Base-by-base conservation (phyloP, 2,888 invertebrate genomes). In the Anthrax anthrax region DNA sequence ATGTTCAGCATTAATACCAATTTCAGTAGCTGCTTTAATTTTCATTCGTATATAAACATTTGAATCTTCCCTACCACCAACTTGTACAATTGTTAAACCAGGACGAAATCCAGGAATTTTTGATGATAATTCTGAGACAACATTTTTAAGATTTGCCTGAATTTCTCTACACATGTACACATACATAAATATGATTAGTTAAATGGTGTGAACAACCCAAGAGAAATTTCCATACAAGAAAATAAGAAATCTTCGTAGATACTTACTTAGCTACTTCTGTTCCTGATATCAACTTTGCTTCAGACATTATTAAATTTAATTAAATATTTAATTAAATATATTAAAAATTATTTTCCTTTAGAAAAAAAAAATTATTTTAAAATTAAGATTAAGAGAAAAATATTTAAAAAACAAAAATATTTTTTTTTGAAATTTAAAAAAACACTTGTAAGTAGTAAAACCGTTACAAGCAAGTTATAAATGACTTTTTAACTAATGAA, bases 31-130 rank as follows among this genome's bases (percentile, higher is more conserved):
- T 1, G 91, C 87, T 65, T 85, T 89, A 47, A 95, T 76, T 72
- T 98, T 98, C 84, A 89, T 91, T 34, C 90, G 75, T 61, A 98
- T 97, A 71, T 98, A 98, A 6, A 97, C 95, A 72, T 96, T 96
- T 39, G 97, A 97, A 70, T 98, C 97, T 65, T 92, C 91, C 1
- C 96, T 77, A 2, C 83, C 85, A 13, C 98, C 98, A 50, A 98
- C 97, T 76, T 97, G 86, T 39, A 97, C 86, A 61, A 97, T 94
- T 18, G 92, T 88, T 53, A 97, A 72, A 14, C 84, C 82, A 0
- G 85, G 84, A 52, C 68, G 66, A 64, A 85, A 90, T 50, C 73
- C 69, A 3, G 81, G 72, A 47, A 77, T 59, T 51, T 70, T 65
- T 45, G 71, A 61, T 42, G 74, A 73, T 51, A 85, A 63, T 45